Evolutionary conservation across 2,888 invertebrate species (phyloP).

Genomic region (Petrophora chlorosata): DNA sequence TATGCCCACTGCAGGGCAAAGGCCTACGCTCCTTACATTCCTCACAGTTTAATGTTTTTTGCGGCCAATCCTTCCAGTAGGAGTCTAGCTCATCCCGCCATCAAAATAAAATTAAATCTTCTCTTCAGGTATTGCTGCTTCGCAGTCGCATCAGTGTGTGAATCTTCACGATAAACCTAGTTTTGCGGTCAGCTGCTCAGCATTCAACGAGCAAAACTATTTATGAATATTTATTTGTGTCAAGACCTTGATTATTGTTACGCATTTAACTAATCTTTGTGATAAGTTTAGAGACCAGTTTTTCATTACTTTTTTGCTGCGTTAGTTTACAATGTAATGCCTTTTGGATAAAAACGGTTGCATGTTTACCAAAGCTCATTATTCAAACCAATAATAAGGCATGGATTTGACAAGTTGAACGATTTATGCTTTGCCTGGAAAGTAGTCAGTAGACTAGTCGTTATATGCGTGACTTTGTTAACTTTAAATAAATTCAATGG

Average conservation of each 20-base stretch:
- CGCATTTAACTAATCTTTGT: slow-evolving; percentile 32
- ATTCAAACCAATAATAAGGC: too few species aligned
- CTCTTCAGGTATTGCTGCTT: too few species aligned
- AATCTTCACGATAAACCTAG: slow-evolving; percentile 33
- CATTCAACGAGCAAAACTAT: slow-evolving; percentile 43
- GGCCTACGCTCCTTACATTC: too few species aligned
- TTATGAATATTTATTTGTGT: slow-evolving; percentile 45
- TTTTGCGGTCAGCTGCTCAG: slow-evolving; percentile 45
- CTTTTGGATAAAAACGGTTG: slow-evolving; percentile 4
- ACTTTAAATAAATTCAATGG: too few species aligned
- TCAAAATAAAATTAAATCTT: too few species aligned
- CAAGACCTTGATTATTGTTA: slow-evolving; percentile 41
- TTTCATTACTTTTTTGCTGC: slow-evolving; percentile 8
- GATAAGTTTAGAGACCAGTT: slow-evolving; percentile 23
- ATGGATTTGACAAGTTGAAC: background rate
- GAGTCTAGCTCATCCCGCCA: too few species aligned
- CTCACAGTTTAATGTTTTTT: too few species aligned
- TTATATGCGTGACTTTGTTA: too few species aligned
- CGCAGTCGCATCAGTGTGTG: slow-evolving; percentile 1
- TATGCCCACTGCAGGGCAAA: too few species aligned
- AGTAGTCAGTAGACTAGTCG: too few species aligned
- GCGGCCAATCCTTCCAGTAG: too few species aligned
- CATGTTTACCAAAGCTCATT: background rate
- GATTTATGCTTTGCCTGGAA: slow-evolving; percentile 1
- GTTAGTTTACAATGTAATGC: slow-evolving; percentile 8